phyloP scores from a whole-genome alignment of 2,888 invertebrate species.

The Cheilosia vulpina region DNA sequence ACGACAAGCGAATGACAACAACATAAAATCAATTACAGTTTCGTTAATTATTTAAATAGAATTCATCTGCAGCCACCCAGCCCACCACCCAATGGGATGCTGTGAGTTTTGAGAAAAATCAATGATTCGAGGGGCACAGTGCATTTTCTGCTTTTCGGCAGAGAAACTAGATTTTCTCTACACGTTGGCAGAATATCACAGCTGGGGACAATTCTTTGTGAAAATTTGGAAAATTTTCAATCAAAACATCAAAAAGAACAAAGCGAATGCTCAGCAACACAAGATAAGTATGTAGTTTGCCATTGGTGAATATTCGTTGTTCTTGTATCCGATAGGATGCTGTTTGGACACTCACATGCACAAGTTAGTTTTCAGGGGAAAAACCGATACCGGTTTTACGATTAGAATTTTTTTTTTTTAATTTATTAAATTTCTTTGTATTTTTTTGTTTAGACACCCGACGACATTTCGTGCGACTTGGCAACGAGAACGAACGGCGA shows the following conservation, averaged over 20 bases:
- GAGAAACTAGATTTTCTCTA: constrained; percentile 15
- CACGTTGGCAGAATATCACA: background rate
- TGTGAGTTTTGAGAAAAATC: constrained; percentile 65
- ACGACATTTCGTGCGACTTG: constrained; percentile 42
- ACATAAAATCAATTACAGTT: constrained; percentile 6
- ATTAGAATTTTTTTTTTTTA: background rate
- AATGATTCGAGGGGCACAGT: constrained; percentile 45
- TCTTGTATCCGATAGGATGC: constrained; percentile 39
- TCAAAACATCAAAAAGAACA: constrained; percentile 41
- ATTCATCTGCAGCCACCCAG: constrained; percentile 2
- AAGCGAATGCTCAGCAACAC: background rate
- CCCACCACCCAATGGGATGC: constrained; percentile 47
- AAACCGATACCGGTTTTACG: background rate
- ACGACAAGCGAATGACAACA: background rate
- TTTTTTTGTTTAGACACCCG: constrained; percentile 23
- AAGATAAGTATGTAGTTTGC: background rate
- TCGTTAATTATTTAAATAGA: background rate
- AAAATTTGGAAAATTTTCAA: constrained; percentile 19
- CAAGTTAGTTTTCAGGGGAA: background rate
- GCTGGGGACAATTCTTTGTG: background rate
- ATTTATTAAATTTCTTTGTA: constrained; percentile 5
- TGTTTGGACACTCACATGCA: constrained; percentile 20
- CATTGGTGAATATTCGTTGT: constrained; percentile 38
- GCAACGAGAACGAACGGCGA: constrained; percentile 61
- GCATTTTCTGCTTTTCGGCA: constrained; percentile 10